These are phyloP conservation scores for Cyaniris semiargus DNA, from an alignment of 2,888 invertebrate species.

Conservation along the genomic window DNA sequence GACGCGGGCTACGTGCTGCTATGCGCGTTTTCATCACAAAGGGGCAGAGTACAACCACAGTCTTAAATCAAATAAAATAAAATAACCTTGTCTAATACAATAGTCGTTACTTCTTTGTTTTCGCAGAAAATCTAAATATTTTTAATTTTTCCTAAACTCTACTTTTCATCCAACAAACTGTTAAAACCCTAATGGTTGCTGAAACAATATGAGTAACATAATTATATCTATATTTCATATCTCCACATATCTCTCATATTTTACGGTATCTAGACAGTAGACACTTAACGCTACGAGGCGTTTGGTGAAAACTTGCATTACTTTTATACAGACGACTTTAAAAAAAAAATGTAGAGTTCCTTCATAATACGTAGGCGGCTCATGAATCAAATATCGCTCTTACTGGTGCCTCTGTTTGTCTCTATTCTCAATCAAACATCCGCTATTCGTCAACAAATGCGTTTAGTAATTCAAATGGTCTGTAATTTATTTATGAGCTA, in stretches of 20 bases:
- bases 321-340: too few species aligned
- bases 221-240: too few species aligned
- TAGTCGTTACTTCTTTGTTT: background rate
- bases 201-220: too few species aligned
- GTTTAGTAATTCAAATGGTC: conserved; percentile 32
- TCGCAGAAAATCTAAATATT: background rate
- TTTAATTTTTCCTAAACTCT: background rate
- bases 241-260: too few species aligned
- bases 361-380: background rate
- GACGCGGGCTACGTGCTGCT: conserved; percentile 66
- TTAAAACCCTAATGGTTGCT: background rate
- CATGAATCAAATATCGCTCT: background rate
- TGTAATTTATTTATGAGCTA: conserved; percentile 38
- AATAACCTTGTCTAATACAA: background rate
- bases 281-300: too few species aligned
- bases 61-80: too few species aligned
- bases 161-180: background rate
- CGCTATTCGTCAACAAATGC: conserved; percentile 24
- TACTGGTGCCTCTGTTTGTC: background rate
- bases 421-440: conserved; percentile 7
- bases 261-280: too few species aligned
- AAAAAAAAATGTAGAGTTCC: background rate
- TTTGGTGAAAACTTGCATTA: too few species aligned
- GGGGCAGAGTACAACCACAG: background rate
- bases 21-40: conserved; percentile 58